Evolutionary conservation across 1,140 invertebrate species (phyloP), one percentile per base, ranked within the genome.

Genomic region (Phthorimaea operculella): DNA sequence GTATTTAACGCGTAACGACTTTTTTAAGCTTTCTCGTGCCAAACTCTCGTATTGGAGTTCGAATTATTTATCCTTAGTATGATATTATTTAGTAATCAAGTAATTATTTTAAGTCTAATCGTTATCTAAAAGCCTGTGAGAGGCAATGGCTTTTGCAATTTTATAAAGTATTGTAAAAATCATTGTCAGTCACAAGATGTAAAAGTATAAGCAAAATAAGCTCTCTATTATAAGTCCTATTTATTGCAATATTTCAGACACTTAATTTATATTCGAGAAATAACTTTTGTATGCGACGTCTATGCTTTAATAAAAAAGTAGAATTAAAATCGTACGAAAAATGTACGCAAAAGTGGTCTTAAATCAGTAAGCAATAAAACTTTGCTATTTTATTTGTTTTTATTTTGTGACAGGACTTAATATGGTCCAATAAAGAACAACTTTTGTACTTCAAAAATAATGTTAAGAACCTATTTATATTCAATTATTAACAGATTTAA

Each of bases 1-100:
- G 63, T 66, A 63, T 57, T 69, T 63, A 62, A 55, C 56, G 58
- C 47, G 45, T 12, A 47, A 4, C 52, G 51, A 63, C 44, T 63
- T 54, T 54, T 61, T 56, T 54, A 60, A 70, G 72, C 62, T 71
- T 65, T 69, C 62, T 74, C 62, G 77, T 82, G 79, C 77, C 79
- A 82, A 82, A 77, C 44, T 47, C 44, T 16, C 10, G 36, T 39
- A 39, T 10, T 39, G 6, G 36, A 12, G 36, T 39, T 10, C 36
- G 36, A 39, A 28, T 39, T 39, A 39, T 39, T 10, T 39, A 39
- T 39, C n/a, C n/a, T n/a, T 39, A 39, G 36, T 39, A 28, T 28
- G 1, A 9, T 39, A 39, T 39, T 39, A 39, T 39, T 39, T 39
- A 12, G 36, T 39, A 39, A 39, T 39, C 36, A 39, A 39, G 3